Base-by-base conservation (phyloP, 2,888 invertebrate genomes). In the Eugnorisma glareosa region DNA sequence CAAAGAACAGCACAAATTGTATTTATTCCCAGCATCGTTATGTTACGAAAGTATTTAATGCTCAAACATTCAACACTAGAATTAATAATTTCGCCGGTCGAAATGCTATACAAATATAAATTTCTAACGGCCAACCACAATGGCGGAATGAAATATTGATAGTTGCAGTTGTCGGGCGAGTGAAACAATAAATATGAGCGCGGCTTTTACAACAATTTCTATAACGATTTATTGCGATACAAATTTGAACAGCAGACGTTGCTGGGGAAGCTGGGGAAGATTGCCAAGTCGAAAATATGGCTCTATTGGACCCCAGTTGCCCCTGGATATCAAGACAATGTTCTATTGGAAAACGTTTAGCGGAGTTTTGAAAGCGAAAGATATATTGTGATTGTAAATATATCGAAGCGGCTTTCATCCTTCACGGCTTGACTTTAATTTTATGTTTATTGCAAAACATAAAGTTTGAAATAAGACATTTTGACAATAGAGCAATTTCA, bases 211-310 rank as follows among this genome's bases (percentile, higher is more conserved):
- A 89, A 88, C 88, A 86, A 86, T 91, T 92, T 91, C 93, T 93
- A 93, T 92, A 92, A 91, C 89, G 89, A 94, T 94, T 94, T 94
- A 94, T 93, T 89, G 90, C 88, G 90, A 91, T 93, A 93, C 92
- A 94, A 94, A 94, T 94, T 93, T 88, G 89, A 90, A 87, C 89
- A 87, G 89, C 90, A 91, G 90, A 89, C 92, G 87, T 88, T 85
- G 82, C 45, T 75, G 43, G 72, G 75, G 43, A 77, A 68, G 75
- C 79, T 76, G 80, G 79, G 81, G 76, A 85, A 86, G 80, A 80
- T 84, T 89, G 92, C 90, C 86, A 88, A 87, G 86, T 77, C 73
- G 57, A 79, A 87, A 86, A 85, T 87, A 80, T 77, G 48, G 73
- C 79, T 73, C 61, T 82, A 79, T 81, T 73, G 79, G 67, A 76